phyloP scores from a whole-genome alignment of 2,888 invertebrate species.

The Dastarcus helophoroides region DNA sequence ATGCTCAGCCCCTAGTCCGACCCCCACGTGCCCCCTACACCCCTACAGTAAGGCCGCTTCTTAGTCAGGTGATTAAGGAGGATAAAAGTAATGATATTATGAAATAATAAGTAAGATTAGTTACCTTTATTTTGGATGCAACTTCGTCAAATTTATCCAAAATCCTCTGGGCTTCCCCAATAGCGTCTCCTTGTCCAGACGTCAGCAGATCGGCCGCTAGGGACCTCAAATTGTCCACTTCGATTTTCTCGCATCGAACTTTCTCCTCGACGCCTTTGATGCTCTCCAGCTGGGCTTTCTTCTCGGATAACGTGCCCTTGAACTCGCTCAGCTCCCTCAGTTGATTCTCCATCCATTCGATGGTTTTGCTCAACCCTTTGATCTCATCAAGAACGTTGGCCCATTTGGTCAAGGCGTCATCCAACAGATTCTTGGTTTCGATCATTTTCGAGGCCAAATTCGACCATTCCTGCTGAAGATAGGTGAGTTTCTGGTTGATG shows the following conservation, averaged over 20 bases:
- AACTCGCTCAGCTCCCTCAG: conserved; percentile 61
- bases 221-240: conserved; percentile 74
- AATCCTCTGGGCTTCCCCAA: conserved; percentile 74
- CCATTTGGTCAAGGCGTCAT: conserved; percentile 86
- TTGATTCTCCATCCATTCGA: conserved; percentile 64
- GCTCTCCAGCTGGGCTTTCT: conserved; percentile 73
- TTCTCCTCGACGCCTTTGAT: conserved; percentile 80
- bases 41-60: too few species aligned
- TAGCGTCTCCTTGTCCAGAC: conserved; percentile 74
- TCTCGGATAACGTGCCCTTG: conserved; percentile 75
- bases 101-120: too few species aligned
- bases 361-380: conserved; percentile 70
- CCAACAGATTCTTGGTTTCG: conserved; percentile 77
- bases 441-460: conserved; percentile 75
- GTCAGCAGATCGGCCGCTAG: conserved; percentile 78
- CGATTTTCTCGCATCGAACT: conserved; percentile 78
- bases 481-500: conserved; percentile 71
- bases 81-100: too few species aligned
- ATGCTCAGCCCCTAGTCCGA: too few species aligned
- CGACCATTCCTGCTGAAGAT: conserved; percentile 86
- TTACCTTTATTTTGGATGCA: conserved; percentile 60
- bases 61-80: too few species aligned
- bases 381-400: conserved; percentile 82
- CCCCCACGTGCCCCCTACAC: too few species aligned
- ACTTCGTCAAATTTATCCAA: conserved; percentile 72